phyloP scores from a whole-genome alignment of 2,797 vertebrate species.

The Threskiornis aethiopicus region DNA sequence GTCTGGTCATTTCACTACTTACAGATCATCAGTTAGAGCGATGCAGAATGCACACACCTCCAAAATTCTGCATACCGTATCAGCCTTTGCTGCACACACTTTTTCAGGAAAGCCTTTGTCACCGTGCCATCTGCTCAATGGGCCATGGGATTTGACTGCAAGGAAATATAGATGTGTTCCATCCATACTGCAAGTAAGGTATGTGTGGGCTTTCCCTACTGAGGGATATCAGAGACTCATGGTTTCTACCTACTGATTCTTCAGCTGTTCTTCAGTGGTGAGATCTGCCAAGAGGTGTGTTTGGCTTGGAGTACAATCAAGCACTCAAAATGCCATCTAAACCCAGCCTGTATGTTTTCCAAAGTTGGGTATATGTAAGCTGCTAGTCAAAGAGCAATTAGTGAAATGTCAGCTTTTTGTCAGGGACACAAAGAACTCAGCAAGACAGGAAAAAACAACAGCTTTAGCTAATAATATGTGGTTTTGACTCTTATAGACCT shows the following conservation, averaged over 20 bases:
- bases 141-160: neutral
- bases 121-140: neutral
- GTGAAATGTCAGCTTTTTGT: neutral
- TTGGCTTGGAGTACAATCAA: neutral
- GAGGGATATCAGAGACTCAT: neutral
- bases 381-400: neutral
- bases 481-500: neutral
- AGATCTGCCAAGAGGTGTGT: neutral
- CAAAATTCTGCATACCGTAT: neutral
- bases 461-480: neutral
- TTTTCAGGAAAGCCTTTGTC: neutral
- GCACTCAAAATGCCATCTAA: neutral
- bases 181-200: neutral
- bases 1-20: neutral
- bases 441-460: neutral
- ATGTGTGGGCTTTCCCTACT: neutral
- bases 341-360: neutral
- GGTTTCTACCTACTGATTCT: neutral
- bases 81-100: neutral
- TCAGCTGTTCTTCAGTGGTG: neutral
- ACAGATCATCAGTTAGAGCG: neutral
- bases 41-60: neutral
- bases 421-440: neutral
- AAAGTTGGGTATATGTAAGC: neutral
- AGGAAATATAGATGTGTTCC: neutral